Base-by-base conservation (phyloP, 2,113 vertebrate genomes). In the Alectura lathami region DNA sequence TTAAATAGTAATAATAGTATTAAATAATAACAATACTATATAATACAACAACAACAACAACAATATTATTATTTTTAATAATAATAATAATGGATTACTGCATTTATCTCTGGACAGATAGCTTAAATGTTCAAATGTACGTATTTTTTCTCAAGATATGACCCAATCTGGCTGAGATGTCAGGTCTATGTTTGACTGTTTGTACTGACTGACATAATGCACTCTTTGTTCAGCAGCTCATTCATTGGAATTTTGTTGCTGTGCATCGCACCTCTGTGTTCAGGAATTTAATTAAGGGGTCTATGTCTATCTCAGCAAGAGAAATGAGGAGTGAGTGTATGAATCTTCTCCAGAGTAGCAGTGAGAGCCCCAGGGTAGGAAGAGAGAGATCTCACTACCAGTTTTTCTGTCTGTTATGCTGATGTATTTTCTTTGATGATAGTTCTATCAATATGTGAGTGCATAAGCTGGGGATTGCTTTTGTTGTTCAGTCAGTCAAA, bases 341-440 rank as follows among this genome's bases (percentile, higher is more conserved):
- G 0, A 74, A 53, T 53, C 21, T 80, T 77, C 36, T 62, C 14
- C 45, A 57, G 18, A 77, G 57, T 8, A 45, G 1, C 24, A 36
- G 40, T 51, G 24, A 21, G 12, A 80, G 1, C 6, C n/a, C 2
- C 16, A 76, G 36, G 11, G 7, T 34, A 73, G 6, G 42, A 69
- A 69, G 10, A 47, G 11, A n/a, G 9, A 50, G 2, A 63, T 47
- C 3, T 7, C 0, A 1, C 17, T 68, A 59, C 8, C 59, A 36
- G 26, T 70, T 38, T 78, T 86, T 40, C 20, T 75, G 22, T 7
- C 51, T 13, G 7, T 32, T 56, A 57, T 45, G 13, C 36, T 67
- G 18, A 7, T 6, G 4, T 11, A 4, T 51, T 75, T 84, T 47
- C 20, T 84, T 17, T 47, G 6, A 42, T 21, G 29, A 56, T 1